phyloP scores from a whole-genome alignment of 2,797 vertebrate species.

The Neomorphus geoffroyi region DNA sequence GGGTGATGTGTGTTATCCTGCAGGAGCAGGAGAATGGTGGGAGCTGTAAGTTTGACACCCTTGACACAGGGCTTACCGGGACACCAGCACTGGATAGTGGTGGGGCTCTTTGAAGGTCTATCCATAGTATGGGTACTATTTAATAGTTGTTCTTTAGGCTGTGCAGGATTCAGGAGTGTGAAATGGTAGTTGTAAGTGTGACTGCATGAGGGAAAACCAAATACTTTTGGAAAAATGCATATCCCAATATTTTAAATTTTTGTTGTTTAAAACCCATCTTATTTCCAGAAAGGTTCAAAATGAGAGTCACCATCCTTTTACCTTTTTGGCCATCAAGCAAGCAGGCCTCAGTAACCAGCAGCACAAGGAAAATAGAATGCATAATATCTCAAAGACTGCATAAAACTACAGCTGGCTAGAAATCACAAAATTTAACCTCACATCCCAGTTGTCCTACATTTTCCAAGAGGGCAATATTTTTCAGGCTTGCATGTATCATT shows the following conservation, averaged over 20 bases:
- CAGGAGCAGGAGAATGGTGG: no score
- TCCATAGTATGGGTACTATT: not conserved
- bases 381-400: not conserved
- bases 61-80: not conserved
- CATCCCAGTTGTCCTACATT: not conserved
- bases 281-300: not conserved
- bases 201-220: not conserved
- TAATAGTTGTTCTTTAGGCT: not conserved
- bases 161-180: not conserved
- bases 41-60: no score
- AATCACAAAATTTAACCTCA: not conserved
- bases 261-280: not conserved
- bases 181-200: not conserved
- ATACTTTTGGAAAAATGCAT: not conserved
- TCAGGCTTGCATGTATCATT: not conserved
- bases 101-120: not conserved
- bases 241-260: not conserved
- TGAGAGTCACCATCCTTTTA: not conserved
- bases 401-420: not conserved
- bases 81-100: not conserved
- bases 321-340: not conserved
- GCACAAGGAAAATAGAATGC: not conserved
- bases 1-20: no score
- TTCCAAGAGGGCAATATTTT: not conserved
- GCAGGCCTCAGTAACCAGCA: not conserved